Base-by-base conservation (phyloP, 2,888 invertebrate species). In the Tridacna crocea region DNA sequence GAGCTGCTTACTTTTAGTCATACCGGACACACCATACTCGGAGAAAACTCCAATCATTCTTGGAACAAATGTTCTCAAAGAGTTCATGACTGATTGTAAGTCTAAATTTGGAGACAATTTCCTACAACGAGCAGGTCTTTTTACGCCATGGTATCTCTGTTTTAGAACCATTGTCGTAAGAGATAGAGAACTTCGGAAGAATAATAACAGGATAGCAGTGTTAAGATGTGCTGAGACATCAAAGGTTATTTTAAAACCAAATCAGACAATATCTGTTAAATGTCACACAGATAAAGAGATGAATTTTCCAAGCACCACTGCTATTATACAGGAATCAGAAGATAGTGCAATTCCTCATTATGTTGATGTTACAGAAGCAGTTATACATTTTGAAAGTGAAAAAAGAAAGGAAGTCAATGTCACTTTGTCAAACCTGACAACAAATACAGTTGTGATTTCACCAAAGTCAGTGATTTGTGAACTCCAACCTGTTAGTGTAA, bases 381-480 rank as follows among this genome's bases (percentile, higher is more conserved):
- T 87, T 17, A 68, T 84, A 6, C 22, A 68, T 6, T 78, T 72
- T 73, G 61, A 77, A 10, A 36, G 60, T n/a, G 26, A 19, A 15
- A 70, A 70, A 8, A 79, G 72, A 24, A 72, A 63, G n/a, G 48
- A 72, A 22, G 70, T 81, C 4, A 48, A 51, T 3, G 76, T 86
- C 0, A 75, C 72, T 0, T 24, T 86, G 2, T 51, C 72, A n/a
- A 84, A 87, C 48, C 15, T 84, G 15, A 76, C 82, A 10, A 84
- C 80, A n/a, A 73, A 77, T 24, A 76, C 86, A 17, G 77, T 83
- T 15, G 58, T 36, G 15, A 74, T 86, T 36, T 58, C 61, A 48
- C 86, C 83, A 26, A 77, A 66, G 61, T 11, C 76, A 12, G 61
- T 86, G 17, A n/a, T 81, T 17, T 73, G 81, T 70, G 85, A 83